These are phyloP conservation scores for Acomys russatus DNA, from an alignment of 2,797 vertebrate genomes.

Conservation along the genomic window DNA sequence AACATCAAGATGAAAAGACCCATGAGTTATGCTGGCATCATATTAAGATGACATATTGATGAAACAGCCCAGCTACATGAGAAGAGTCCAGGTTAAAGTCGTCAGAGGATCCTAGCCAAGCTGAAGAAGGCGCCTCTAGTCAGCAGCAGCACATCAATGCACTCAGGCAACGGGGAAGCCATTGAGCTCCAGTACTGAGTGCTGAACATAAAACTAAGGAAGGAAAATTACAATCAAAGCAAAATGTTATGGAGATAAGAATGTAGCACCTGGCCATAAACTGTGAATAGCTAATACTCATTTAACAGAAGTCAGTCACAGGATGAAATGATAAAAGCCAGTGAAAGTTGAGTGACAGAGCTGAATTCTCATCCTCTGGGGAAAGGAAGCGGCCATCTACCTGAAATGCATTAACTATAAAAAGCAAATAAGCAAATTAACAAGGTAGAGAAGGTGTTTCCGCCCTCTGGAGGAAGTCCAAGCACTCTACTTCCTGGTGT, in stretches of 20 bases:
- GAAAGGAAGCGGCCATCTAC: not conserved
- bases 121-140: not conserved
- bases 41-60: not conserved
- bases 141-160: not conserved
- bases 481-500: slow-evolving; percentile 31
- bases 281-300: slow-evolving; percentile 7
- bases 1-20: slow-evolving; percentile 14
- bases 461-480: not conserved
- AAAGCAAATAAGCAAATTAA: not conserved
- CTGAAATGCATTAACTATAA: slow-evolving; percentile 28
- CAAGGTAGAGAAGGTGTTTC: not conserved
- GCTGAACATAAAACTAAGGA: not conserved
- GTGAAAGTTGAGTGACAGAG: not conserved
- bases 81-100: not conserved
- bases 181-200: not conserved
- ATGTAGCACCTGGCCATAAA: not conserved
- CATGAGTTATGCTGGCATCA: not conserved
- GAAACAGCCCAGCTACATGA: not conserved
- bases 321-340: not conserved
- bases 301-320: not conserved
- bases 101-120: not conserved
- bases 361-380: slow-evolving; percentile 31
- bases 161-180: not conserved
- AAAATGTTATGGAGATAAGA: not conserved
- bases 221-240: not conserved